Conservation (phyloP, 2,113 vertebrate genomes). For the Chunga burmeisteri region DNA sequence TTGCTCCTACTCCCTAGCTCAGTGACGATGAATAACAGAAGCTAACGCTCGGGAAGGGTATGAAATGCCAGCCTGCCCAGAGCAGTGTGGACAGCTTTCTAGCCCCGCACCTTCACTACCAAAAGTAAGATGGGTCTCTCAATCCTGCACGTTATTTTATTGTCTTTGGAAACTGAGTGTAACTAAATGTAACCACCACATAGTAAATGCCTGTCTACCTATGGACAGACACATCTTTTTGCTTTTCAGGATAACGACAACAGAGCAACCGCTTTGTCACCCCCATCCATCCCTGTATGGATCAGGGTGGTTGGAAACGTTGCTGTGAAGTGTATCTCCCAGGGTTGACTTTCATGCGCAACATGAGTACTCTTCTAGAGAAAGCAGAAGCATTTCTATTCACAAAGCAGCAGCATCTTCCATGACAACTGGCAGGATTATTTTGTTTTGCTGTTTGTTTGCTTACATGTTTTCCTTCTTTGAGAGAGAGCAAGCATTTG, state of each 20-base stretch:
- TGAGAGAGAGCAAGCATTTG: not conserved
- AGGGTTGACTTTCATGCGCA: not conserved
- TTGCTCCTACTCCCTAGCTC: not conserved
- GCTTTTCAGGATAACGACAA: not conserved
- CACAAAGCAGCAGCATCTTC: not conserved
- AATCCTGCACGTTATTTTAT: not conserved
- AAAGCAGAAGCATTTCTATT: not conserved
- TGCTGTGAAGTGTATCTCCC: not conserved
- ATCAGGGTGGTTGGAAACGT: not conserved
- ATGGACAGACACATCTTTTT: not conserved
- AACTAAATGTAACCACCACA: fast-evolving
- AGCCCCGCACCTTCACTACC: not conserved
- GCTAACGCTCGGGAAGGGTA: fast-evolving
- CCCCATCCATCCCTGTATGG: not conserved
- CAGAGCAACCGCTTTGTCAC: not conserved
- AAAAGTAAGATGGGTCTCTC: not conserved
- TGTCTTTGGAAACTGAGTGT: not conserved
- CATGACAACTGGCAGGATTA: not conserved
- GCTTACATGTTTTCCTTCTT: not conserved
- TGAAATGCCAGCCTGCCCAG: not conserved
- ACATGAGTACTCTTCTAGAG: not conserved
- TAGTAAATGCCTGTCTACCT: not conserved
- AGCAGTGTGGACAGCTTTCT: too few relatives aligned
- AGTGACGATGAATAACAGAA: not conserved
- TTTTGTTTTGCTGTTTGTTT: constrained; percentile 12